A percentile compares a stretch with the other conserved stretches of the same genome.
Conservation (phyloP, 1,140 invertebrate species). For the Marisa cornuarietis region DNA sequence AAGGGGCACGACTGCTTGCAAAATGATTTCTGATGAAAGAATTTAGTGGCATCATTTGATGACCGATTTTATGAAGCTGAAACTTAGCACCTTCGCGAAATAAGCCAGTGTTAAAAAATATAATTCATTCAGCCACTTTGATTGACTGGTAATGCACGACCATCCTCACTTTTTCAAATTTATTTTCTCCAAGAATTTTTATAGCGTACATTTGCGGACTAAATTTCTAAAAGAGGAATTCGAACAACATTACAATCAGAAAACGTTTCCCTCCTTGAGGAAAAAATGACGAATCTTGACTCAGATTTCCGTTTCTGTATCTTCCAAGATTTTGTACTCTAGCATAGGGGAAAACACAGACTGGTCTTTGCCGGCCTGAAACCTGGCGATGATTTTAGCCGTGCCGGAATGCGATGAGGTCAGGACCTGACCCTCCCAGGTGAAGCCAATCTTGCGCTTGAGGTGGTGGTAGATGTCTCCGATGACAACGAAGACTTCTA, state of each 20-base stretch:
- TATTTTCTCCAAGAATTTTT: not conserved
- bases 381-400: conserved; percentile 54
- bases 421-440: conserved; percentile 59
- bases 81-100: too few species aligned
- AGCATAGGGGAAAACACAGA: conserved; percentile 56
- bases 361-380: conserved; percentile 45
- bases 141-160: not conserved
- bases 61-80: too few species aligned
- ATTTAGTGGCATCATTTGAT: too few species aligned
- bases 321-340: conserved; percentile 57
- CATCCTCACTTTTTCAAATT: not conserved
- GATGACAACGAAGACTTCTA: conserved; percentile 59
- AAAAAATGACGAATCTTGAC: not conserved
- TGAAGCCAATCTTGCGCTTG: conserved; percentile 53
- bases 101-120: too few species aligned
- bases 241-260: not conserved
- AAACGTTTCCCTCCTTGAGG: not conserved
- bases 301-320: conserved; percentile 59
- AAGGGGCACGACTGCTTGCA: too few species aligned
- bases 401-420: conserved; percentile 31
- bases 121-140: too few species aligned
- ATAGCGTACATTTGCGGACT: not conserved
- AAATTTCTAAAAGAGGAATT: not conserved
- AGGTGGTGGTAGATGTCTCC: conserved; percentile 58
- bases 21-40: too few species aligned